These are phyloP conservation scores for Zaprionus nigranus DNA, from an alignment of 1,140 invertebrate species.

Conservation along the genomic window DNA sequence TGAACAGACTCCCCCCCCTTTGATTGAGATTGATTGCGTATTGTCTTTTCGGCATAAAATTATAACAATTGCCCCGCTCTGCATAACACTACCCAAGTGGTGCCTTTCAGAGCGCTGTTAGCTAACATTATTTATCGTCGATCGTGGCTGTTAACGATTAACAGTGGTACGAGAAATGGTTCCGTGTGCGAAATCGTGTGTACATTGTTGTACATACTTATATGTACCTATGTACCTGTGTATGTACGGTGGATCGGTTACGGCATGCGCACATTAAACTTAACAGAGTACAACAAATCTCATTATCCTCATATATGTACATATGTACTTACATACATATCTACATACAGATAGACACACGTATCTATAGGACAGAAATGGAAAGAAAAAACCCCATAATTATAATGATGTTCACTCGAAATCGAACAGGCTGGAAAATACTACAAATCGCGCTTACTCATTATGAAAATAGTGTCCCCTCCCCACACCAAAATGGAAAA, in stretches of 20 bases:
- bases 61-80: conserved; percentile 9
- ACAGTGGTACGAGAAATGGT: conserved; percentile 34
- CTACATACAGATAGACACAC: not conserved
- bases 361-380: conserved; percentile 5
- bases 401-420: conserved; percentile 22
- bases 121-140: conserved; percentile 2
- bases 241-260: conserved; percentile 27
- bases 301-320: not conserved
- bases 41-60: conserved; percentile 16
- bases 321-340: no score
- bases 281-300: conserved; percentile 35
- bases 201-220: not conserved
- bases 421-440: conserved; percentile 28
- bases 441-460: conserved; percentile 21
- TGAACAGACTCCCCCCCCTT: not conserved
- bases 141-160: conserved; percentile 3
- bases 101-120: conserved; percentile 6
- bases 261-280: conserved; percentile 41
- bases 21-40: conserved; percentile 32
- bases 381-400: conserved; percentile 15
- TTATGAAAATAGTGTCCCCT: not conserved
- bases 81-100: not conserved
- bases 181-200: conserved; percentile 24
- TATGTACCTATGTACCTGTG: conserved; percentile 4
- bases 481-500: conserved; percentile 1